Conservation (phyloP, 2,113 vertebrate genomes). For the Pelobates fuscus region DNA sequence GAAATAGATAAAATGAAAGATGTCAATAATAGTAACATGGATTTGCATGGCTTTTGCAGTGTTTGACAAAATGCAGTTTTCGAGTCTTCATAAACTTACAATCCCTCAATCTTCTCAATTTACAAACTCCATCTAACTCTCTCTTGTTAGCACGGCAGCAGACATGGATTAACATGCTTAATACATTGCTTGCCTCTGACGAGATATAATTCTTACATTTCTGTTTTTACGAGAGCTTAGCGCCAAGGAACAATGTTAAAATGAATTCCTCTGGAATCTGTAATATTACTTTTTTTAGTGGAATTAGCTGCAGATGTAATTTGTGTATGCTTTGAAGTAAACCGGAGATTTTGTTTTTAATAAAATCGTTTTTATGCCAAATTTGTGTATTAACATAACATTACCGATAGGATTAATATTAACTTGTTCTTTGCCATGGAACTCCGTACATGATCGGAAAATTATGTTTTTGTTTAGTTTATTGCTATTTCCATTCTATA, state of each 20-base stretch:
- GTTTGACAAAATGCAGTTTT: background rate
- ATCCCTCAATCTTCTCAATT: background rate
- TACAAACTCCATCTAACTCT: background rate
- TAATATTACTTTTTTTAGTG: background rate
- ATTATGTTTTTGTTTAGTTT: no score
- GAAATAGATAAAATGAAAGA: background rate
- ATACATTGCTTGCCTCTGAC: constrained; percentile 3
- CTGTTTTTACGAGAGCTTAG: constrained; percentile 15
- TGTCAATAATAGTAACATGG: background rate
- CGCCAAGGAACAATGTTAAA: background rate
- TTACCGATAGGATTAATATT: background rate
- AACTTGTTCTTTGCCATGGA: background rate
- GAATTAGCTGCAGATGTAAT: background rate
- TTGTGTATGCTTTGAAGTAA: background rate
- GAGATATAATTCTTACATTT: constrained; percentile 11
- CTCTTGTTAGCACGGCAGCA: background rate
- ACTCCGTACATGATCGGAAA: no score
- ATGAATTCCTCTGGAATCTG: background rate
- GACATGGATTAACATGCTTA: constrained; percentile 12
- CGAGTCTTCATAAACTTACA: background rate
- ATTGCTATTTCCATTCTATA: no score
- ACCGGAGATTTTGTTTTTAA: background rate
- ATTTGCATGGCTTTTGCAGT: background rate
- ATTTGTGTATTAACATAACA: background rate
- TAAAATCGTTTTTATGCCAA: background rate